These are phyloP conservation scores for Actenoides lindsayi DNA, from an alignment of 2,113 vertebrate species.

Conservation along the genomic window DNA sequence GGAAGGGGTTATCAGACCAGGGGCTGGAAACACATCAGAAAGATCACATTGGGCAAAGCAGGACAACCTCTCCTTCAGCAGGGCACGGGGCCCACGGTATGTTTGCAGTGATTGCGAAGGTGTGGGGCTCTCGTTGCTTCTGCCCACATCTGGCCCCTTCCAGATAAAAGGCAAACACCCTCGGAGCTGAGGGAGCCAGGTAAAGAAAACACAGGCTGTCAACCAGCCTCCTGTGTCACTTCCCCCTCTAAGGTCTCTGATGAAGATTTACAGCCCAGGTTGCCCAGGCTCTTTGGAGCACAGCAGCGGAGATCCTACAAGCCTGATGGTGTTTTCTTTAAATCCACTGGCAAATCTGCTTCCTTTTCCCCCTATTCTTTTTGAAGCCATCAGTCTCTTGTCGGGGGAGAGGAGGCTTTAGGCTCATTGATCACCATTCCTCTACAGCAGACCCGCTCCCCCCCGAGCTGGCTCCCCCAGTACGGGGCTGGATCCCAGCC, in stretches of 20 bases:
- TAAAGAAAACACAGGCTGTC: background rate
- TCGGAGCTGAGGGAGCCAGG: background rate
- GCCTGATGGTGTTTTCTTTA: background rate
- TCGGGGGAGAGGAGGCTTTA: slow-evolving; percentile 17
- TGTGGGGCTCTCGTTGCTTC: background rate
- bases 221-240: background rate
- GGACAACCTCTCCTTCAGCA: background rate
- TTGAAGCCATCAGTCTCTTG: slow-evolving; percentile 21
- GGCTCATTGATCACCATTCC: slow-evolving; percentile 17
- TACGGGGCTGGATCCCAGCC: background rate
- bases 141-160: background rate
- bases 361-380: background rate
- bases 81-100: background rate
- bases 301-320: background rate
- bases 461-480: background rate
- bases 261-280: background rate
- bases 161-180: background rate
- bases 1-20: background rate
- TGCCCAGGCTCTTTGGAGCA: background rate
- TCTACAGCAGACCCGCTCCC: background rate
- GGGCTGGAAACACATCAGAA: background rate
- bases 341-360: background rate
- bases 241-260: background rate
- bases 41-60: background rate
- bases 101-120: background rate